These are phyloP conservation scores for Trachops cirrhosus DNA, from an alignment of 2,797 vertebrate genomes.

Conservation along the genomic window DNA sequence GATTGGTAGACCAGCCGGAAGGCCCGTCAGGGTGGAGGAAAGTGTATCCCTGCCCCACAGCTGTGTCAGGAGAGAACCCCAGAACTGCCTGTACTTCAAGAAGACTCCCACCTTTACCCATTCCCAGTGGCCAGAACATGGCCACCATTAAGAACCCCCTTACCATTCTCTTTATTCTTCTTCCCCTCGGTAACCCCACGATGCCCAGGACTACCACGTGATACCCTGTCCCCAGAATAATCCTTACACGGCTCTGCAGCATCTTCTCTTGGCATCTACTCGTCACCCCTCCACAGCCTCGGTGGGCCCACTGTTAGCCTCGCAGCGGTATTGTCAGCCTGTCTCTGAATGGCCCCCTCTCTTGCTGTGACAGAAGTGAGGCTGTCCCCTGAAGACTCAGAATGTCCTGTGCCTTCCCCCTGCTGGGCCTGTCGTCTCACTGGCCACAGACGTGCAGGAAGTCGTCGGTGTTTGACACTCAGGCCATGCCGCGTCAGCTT, in stretches of 20 bases:
- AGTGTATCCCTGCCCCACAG: neutral
- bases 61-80: neutral
- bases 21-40: neutral
- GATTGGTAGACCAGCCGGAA: neutral
- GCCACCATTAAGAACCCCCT: fast-evolving
- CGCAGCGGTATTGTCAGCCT: neutral
- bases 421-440: neutral
- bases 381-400: neutral
- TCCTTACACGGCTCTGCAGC: neutral
- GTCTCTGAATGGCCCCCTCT: neutral
- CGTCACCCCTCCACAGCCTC: neutral
- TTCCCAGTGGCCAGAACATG: neutral
- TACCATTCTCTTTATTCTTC: neutral
- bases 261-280: neutral
- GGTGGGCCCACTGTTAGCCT: neutral
- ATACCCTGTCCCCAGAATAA: neutral
- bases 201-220: neutral
- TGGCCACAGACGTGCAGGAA: too few species aligned
- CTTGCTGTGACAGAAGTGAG: neutral
- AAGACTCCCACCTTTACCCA: neutral
- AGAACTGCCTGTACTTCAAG: neutral
- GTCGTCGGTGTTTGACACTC: too few species aligned
- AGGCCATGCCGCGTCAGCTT: neutral
- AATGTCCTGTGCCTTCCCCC: neutral
- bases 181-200: neutral